Evolutionary conservation across 1,140 invertebrate species (phyloP), one percentile per base, ranked within the genome.

Genomic region (Limonius californicus): DNA sequence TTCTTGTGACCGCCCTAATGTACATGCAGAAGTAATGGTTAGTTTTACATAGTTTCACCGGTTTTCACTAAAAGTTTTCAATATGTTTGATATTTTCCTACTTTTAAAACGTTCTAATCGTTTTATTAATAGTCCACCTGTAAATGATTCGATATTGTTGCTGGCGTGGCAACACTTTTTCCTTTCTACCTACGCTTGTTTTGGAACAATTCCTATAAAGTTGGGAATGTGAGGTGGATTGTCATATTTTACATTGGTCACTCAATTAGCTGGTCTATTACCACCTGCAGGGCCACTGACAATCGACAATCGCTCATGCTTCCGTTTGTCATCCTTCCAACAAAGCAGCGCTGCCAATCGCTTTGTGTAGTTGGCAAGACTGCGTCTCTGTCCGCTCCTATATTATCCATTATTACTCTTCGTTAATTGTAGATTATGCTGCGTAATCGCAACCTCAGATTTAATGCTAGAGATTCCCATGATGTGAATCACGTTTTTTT

Each of bases 271-370:
- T 19, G 27, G 54, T 68, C 56, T 63, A 54, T 57, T 61, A 30
- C 64, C 62, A 64, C 66, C 67, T 66, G 62, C 64, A 53, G 67
- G 50, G 64, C 58, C 66, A 64, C 42, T 68, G 64, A 68, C 64
- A 66, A 56, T 68, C 53, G 45, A 66, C 64, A 68, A 68, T 68
- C 62, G 59, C 60, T 68, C 67, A 66, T 68, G 67, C 67, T 68
- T 68, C 67, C 62, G 67, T 68, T 66, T 57, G 62, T 62, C 64
- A 68, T 65, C 57, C 35, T 61, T 20, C 30, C 35, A 30, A 32
- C 58, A 45, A 9, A 18, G 54, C 35, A 54, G 23, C 6, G 27
- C 35, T 18, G 55, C 35, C 55, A 39, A 39, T 42, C 55, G 53
- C 35, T 23, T 55, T 55, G 54, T 23, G 2, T 32, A 27, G 54